These are phyloP conservation scores for Onychostoma macrolepis DNA, from an alignment of 2,113 vertebrate species.

Conservation along the genomic window DNA sequence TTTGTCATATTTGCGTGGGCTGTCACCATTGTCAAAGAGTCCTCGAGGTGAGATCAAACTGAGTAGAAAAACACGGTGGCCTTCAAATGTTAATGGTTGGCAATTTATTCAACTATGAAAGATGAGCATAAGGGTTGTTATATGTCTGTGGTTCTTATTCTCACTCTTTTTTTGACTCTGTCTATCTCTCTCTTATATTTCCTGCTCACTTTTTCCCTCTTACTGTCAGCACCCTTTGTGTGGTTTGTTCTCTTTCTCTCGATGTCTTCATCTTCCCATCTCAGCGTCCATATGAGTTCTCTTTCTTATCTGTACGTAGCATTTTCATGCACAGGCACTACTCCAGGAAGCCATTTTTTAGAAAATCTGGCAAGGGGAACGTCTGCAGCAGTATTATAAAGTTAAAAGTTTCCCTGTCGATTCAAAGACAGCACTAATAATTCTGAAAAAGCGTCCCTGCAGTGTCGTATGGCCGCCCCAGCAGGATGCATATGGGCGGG, in stretches of 20 bases:
- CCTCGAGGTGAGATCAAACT: background rate
- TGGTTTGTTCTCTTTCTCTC: constrained; percentile 1
- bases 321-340: background rate
- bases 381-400: constrained; percentile 57
- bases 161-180: background rate
- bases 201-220: background rate
- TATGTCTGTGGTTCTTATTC: background rate
- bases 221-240: background rate
- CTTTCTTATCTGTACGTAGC: background rate
- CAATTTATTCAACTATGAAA: constrained; percentile 36
- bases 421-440: constrained; percentile 54
- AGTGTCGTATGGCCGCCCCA: constrained; percentile 1
- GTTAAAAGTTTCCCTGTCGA: constrained; percentile 53
- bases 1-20: constrained; percentile 24
- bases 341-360: constrained; percentile 55
- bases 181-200: background rate
- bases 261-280: background rate
- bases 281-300: background rate
- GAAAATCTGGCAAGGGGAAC: constrained; percentile 34
- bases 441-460: constrained; percentile 50
- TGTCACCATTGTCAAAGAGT: constrained; percentile 4
- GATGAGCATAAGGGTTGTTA: constrained; percentile 42
- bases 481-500: constrained; percentile 23
- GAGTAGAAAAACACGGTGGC: constrained; percentile 2
- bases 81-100: constrained; percentile 30